Base-by-base conservation (phyloP, 92 coral and sea anemone species). In the Porites lobata region DNA sequence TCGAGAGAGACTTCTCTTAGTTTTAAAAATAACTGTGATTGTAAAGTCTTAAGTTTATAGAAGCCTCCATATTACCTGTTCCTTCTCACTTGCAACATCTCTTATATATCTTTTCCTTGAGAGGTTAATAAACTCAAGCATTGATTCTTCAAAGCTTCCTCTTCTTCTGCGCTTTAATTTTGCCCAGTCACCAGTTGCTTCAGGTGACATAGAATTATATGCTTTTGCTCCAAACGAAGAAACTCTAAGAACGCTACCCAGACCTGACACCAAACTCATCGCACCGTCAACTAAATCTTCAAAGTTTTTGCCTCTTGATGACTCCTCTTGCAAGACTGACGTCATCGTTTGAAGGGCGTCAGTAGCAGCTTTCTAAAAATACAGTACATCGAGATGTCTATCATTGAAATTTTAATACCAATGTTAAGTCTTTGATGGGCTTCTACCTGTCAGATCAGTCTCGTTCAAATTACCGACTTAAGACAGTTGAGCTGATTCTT, bases 211-310 rank as follows among this genome's bases (percentile, higher is more conserved):
- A 15, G 76, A 8, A 14, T 4, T 61, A 57, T 82, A 82, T 38
- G 12, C 9, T 54, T 56, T 57, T 17, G 94, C 87, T 9, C 71
- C 79, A 80, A 67, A 22, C 8, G 92, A 80, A 32, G 82, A 24
- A 14, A 92, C 73, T 24, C 83, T 79, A 8, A 92, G 87, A 18
- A 89, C 72, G 83, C 89, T 84, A 1, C 92, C 91, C 9, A 92
- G 81, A 20, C 92, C 87, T 64, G 84, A 26, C 24, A 85, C 86
- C 32, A 92, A 80, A 17, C 94, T 83, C 38, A 67, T 58, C 21
- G 92, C 87, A 12, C 94, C 85, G 2, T 69, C 77, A 18, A 71
- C 1, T 19, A 92, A 64, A 19, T 67, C 59, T 26, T 85, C 87
- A 50, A 63, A 83, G 29, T 69, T 73, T 22, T 56, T 67, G 4